A percentile compares a stretch with the other conserved stretches of the same genome.
phyloP scores from a whole-genome alignment of 2,888 invertebrate genomes.

The Catocala nupta region DNA sequence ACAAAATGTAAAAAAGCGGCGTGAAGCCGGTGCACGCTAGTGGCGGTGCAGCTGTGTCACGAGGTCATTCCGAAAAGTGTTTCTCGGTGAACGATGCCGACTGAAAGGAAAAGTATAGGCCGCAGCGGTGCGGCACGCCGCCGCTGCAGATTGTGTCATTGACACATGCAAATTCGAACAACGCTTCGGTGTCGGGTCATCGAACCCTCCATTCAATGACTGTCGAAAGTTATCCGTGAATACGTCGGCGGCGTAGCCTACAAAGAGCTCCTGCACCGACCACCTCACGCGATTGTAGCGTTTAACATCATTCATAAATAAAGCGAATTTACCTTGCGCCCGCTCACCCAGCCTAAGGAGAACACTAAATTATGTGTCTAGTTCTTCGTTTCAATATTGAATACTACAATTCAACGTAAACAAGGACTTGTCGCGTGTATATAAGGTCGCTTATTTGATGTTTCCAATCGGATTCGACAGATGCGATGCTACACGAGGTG shows the following conservation, averaged over 20 bases:
- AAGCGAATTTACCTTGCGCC: constrained; percentile 67
- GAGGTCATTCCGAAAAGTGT: constrained; percentile 79
- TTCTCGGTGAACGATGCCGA: constrained; percentile 71
- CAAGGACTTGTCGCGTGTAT: constrained; percentile 52
- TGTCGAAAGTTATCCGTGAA: constrained; percentile 84
- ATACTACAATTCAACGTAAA: constrained; percentile 55
- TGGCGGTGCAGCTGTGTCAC: constrained; percentile 69
- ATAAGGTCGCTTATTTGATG: constrained; percentile 64
- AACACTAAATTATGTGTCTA: constrained; percentile 70
- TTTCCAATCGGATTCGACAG: constrained; percentile 61
- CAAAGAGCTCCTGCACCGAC: constrained; percentile 60
- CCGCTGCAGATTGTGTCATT: constrained; percentile 81
- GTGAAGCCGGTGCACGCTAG: constrained; percentile 30
- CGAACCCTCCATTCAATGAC: constrained; percentile 84
- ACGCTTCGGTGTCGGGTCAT: constrained; percentile 79
- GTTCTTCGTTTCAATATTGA: constrained; percentile 62
- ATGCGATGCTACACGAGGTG: constrained; percentile 71
- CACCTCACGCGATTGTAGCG: constrained; percentile 66
- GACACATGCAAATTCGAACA: constrained; percentile 85
- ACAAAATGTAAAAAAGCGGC: constrained; percentile 17
- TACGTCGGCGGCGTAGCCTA: constrained; percentile 68
- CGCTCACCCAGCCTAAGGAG: constrained; percentile 61
- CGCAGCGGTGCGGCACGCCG: constrained; percentile 61
- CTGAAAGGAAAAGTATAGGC: constrained; percentile 85
- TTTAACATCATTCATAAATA: constrained; percentile 67